Base-by-base conservation (phyloP, 2,888 invertebrate genomes). In the Pseudanteris insignis region DNA sequence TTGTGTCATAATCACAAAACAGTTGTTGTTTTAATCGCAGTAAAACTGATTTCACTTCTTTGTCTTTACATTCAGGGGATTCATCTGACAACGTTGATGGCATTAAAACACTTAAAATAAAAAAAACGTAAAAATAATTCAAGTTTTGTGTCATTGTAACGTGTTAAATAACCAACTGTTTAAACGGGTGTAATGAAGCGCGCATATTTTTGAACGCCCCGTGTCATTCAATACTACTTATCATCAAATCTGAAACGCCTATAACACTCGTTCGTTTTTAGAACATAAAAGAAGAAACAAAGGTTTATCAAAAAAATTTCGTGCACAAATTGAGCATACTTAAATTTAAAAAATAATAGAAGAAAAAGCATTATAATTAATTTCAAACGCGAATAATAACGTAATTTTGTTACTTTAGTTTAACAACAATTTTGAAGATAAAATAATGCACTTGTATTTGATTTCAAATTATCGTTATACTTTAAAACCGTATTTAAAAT, bases 1-100 rank as follows among this genome's bases (percentile, higher is more conserved):
- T 77, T 1, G 66, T 66, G 64, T 86, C 84, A 70, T 88, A 88
- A 18, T 81, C 82, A 68, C 86, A 85, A 25, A 86, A 81, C 11
- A 88, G 70, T 58, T 84, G 81, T 2, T 81, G 77, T 64, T 83
- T 84, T 5, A 88, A 78, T 44, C 76, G 65, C 34, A 74, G 24
- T 24, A 68, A 58, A 0, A 72, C 40, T 8, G 73, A 66, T 9
- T 67, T 66, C 2, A 24, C 9, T 6, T 47, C 53, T 2, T 67
- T 32, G 11, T 60, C 43, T 25, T 75, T 75, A 47, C 77, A 78
- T 1, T 58, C 30, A 2, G 40, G 5, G 9, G 51, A 34, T 1
- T 63, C 41, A 4, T 30, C 24, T 1, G 36, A 6, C 4, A 28
- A 29, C 7, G 32, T 26, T n/a, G 26, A 11, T 1, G 21, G 25